A percentile compares a stretch with the other conserved stretches of the same genome.
Conservation (phyloP, 2,113 vertebrate species). For the Promerops cafer region DNA sequence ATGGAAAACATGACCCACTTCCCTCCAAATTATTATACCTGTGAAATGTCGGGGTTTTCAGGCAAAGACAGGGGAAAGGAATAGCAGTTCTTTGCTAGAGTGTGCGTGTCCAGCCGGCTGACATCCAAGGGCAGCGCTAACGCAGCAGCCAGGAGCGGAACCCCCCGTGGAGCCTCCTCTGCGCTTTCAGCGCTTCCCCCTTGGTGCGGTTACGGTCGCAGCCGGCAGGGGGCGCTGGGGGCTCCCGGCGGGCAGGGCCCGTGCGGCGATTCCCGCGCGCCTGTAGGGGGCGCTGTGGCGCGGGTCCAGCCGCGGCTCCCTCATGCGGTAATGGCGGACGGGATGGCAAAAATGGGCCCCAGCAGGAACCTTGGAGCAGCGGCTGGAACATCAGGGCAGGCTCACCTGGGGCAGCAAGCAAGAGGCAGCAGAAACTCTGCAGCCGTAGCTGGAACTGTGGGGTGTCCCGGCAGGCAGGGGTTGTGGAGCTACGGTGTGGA, state of each 20-base stretch:
- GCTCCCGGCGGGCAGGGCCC: background rate
- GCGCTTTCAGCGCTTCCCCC: rapidly evolving
- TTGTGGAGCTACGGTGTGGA: background rate
- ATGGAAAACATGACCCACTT: background rate
- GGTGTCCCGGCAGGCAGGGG: background rate
- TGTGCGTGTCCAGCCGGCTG: background rate
- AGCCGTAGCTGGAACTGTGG: no score
- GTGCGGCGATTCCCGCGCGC: background rate
- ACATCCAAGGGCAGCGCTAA: rapidly evolving
- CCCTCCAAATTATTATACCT: background rate
- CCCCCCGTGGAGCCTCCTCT: no score
- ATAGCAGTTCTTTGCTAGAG: background rate
- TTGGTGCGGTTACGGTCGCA: no score
- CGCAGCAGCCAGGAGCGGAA: background rate
- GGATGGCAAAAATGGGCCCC: background rate
- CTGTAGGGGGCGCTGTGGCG: background rate
- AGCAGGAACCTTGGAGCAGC: background rate
- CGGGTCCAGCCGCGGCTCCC: background rate
- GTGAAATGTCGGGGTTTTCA: background rate
- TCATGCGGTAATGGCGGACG: background rate
- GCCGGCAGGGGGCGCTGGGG: background rate
- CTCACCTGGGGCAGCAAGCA: background rate
- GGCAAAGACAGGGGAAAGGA: background rate
- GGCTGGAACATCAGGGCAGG: background rate
- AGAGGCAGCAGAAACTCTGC: background rate